phyloP scores from a whole-genome alignment of 1,140 invertebrate species.

The Myzus persicae region DNA sequence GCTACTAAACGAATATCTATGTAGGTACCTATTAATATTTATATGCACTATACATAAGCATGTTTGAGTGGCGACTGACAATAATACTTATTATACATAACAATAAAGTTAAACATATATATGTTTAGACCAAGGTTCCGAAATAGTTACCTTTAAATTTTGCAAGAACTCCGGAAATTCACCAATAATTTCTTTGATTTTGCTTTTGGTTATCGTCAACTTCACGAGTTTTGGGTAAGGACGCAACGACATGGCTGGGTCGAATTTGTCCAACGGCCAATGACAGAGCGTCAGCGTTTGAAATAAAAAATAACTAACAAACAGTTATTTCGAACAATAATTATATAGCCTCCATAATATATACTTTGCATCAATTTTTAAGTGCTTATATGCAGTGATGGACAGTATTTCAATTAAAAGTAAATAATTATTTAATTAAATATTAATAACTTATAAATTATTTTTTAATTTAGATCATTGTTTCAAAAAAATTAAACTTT shows the following conservation, averaged over 20 bases:
- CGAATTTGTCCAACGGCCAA: slow-evolving; percentile 47
- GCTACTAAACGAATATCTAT: not conserved
- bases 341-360: not conserved
- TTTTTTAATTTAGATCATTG: too few species aligned
- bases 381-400: not conserved
- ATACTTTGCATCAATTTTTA: not conserved
- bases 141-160: slow-evolving; percentile 45
- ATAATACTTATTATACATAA: too few species aligned
- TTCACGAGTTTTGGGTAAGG: slow-evolving; percentile 30
- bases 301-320: slow-evolving; percentile 24
- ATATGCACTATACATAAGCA: too few species aligned
- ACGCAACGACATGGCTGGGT: not conserved
- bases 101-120: not conserved
- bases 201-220: slow-evolving; percentile 41
- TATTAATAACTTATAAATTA: too few species aligned
- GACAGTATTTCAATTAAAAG: not conserved
- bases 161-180: slow-evolving; percentile 45
- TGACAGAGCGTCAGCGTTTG: slow-evolving; percentile 35
- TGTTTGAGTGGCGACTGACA: too few species aligned
- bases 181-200: slow-evolving; percentile 39
- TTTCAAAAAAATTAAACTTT: too few species aligned
- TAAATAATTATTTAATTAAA: too few species aligned
- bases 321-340: not conserved
- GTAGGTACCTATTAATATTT: too few species aligned
- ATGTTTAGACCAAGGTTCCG: not conserved